These are phyloP conservation scores for Neolamprologus kungweensis DNA, from an alignment of 2,113 vertebrate species.

Conservation along the genomic window DNA sequence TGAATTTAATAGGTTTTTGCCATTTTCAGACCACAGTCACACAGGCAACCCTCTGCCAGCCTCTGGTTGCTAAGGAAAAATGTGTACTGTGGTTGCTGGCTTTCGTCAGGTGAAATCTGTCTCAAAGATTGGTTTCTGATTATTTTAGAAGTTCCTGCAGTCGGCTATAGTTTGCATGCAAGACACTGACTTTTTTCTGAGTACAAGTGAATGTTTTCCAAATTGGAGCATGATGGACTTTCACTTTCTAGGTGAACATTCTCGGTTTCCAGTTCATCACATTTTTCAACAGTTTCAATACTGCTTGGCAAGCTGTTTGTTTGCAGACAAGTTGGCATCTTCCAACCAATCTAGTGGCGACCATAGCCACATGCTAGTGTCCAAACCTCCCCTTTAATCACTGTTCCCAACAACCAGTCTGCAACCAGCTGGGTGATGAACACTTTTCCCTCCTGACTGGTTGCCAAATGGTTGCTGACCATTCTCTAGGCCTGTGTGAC, in stretches of 20 bases:
- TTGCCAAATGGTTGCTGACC: background rate
- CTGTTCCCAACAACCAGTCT: background rate
- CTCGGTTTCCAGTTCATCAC: background rate
- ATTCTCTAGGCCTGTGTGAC: background rate
- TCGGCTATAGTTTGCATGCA: background rate
- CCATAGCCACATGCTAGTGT: background rate
- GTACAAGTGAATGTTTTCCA: background rate
- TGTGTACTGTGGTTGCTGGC: background rate
- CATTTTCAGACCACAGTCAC: background rate
- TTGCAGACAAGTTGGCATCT: background rate
- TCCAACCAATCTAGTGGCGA: background rate
- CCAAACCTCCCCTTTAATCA: background rate
- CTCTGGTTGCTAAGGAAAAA: background rate
- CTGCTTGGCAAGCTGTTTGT: background rate
- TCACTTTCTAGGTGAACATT: background rate
- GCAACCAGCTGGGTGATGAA: background rate
- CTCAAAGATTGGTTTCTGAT: background rate
- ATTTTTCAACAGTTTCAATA: background rate
- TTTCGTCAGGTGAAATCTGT: background rate
- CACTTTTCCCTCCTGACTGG: background rate
- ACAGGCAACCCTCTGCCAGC: background rate
- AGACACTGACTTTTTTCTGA: background rate
- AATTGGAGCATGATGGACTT: background rate
- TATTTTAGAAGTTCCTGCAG: background rate
- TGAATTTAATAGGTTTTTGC: background rate